A percentile compares a stretch with the other conserved stretches of the same genome.
These are phyloP conservation scores for Thymallus thymallus DNA, from an alignment of 2,113 vertebrate species.

Conservation along the genomic window DNA sequence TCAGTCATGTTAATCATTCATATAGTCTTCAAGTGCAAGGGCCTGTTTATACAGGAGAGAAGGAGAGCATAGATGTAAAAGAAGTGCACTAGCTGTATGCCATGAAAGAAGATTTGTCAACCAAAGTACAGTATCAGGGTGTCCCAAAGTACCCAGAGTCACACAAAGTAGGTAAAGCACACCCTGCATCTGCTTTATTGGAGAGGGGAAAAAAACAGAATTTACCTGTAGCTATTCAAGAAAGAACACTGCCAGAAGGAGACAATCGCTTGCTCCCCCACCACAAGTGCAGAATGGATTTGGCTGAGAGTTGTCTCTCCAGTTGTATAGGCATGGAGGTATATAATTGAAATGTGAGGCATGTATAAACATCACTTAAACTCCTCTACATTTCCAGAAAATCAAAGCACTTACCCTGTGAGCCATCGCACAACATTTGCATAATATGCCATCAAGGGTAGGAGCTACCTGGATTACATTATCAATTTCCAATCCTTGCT, in stretches of 20 bases:
- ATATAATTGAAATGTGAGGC: constrained; percentile 41
- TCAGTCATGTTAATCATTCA: too few species aligned
- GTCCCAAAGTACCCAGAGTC: too few species aligned
- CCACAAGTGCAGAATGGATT: not conserved
- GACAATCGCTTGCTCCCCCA: not conserved
- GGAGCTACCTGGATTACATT: constrained; percentile 58
- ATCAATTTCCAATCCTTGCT: constrained; percentile 55
- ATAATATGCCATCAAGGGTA: constrained; percentile 57
- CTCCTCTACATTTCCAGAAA: constrained; percentile 57
- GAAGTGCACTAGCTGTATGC: too few species aligned
- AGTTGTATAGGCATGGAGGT: constrained; percentile 15
- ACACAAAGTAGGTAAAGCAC: too few species aligned
- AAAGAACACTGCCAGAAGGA: not conserved
- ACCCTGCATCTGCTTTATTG: not conserved
- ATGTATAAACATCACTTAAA: constrained; percentile 60
- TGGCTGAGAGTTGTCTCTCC: constrained; percentile 9
- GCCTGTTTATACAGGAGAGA: too few species aligned
- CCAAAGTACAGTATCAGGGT: too few species aligned
- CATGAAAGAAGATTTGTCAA: too few species aligned
- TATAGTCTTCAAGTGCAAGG: too few species aligned
- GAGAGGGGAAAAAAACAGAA: too few species aligned
- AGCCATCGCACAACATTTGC: constrained; percentile 51
- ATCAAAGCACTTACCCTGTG: constrained; percentile 60
- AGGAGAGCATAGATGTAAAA: too few species aligned
- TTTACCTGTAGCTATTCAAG: too few species aligned